Conservation (phyloP, 2,113 vertebrate genomes). For the Neopipo cinnamomea region DNA sequence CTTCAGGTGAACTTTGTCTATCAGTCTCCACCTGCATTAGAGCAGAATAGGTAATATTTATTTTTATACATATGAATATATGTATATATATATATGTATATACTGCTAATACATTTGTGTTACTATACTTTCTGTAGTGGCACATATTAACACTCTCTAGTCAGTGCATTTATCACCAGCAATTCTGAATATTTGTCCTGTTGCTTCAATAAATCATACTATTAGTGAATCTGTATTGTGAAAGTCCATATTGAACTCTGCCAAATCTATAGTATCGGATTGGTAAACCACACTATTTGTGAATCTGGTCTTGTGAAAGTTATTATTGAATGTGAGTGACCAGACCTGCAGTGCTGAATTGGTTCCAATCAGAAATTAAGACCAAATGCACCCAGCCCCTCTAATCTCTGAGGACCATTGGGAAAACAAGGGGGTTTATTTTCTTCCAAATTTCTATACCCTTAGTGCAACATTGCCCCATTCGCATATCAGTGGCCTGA, state of each 20-base stretch:
- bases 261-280: no score
- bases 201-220: not conserved
- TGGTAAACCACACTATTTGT: not conserved
- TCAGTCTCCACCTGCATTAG: not conserved
- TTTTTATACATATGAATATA: not conserved
- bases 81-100: not conserved
- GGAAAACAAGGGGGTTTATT: not conserved
- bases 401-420: not conserved
- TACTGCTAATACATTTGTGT: not conserved
- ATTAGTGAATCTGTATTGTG: not conserved
- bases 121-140: not conserved
- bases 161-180: not conserved
- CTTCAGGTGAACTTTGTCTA: not conserved
- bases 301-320: accelerated
- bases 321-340: not conserved
- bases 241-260: not conserved
- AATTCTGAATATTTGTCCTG: not conserved
- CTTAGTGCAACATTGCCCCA: not conserved
- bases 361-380: not conserved
- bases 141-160: not conserved
- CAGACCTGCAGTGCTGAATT: not conserved
- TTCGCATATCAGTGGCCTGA: not conserved
- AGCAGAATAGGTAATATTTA: not conserved
- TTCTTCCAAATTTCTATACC: not conserved
- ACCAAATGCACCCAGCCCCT: not conserved